These are phyloP conservation scores for Pomatorhinus ruficollis DNA, from an alignment of 2,113 vertebrate species.

Conservation along the genomic window DNA sequence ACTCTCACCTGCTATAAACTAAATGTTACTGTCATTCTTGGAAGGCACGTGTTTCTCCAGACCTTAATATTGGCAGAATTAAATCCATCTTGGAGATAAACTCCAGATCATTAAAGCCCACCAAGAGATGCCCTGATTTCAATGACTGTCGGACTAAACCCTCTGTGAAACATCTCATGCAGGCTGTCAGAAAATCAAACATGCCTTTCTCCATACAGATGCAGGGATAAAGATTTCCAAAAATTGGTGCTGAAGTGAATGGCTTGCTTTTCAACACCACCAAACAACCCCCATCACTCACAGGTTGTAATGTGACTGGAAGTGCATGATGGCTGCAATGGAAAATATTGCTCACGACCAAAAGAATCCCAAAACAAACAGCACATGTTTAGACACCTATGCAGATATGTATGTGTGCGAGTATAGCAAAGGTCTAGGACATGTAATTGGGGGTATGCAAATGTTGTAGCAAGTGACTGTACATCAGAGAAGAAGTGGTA, in stretches of 20 bases:
- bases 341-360: background rate
- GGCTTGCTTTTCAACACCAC: background rate
- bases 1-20: background rate
- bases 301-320: background rate
- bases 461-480: background rate
- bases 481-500: background rate
- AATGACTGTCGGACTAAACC: background rate
- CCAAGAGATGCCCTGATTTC: background rate
- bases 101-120: background rate
- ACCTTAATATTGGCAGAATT: background rate
- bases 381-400: background rate
- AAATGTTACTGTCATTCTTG: background rate
- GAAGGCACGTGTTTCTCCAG: background rate
- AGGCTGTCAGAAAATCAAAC: background rate
- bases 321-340: too few species aligned
- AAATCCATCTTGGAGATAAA: background rate
- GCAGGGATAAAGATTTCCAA: background rate
- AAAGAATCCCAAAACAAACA: background rate
- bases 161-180: background rate
- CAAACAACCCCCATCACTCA: background rate
- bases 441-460: background rate
- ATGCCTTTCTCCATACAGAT: background rate
- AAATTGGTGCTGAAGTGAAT: background rate
- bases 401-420: rapidly evolving
- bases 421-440: background rate